Evolutionary conservation across 2,113 vertebrate genomes (phyloP).

Genomic region (Larimichthys polyactis): DNA sequence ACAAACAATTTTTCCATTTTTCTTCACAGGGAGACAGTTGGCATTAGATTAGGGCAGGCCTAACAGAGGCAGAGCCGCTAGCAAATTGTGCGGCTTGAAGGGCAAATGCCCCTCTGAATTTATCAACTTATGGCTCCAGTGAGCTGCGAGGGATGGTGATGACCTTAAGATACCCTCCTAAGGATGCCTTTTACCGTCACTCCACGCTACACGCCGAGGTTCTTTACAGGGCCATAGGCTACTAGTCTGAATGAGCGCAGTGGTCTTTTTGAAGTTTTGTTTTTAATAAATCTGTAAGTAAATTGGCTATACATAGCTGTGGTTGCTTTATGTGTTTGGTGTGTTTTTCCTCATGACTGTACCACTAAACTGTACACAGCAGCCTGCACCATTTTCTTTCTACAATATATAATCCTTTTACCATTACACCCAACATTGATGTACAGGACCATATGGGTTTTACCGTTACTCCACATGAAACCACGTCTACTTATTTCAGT

Average conservation of each 20-base stretch:
- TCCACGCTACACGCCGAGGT: constrained; percentile 47
- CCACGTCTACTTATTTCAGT: background rate
- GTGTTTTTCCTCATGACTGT: background rate
- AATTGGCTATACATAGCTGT: constrained; percentile 28
- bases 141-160: constrained; percentile 80
- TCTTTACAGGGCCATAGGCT: constrained; percentile 63
- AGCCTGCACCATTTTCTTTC: background rate
- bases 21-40: constrained; percentile 84
- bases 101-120: constrained; percentile 85
- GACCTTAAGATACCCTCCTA: constrained; percentile 84
- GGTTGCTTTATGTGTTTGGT: constrained; percentile 13
- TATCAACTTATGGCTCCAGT: constrained; percentile 84
- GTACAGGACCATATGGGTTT: background rate
- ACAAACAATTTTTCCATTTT: constrained; percentile 84
- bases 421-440: background rate
- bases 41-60: constrained; percentile 85
- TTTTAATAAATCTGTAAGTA: constrained; percentile 56
- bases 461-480: background rate
- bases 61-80: constrained; percentile 81
- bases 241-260: constrained; percentile 27
- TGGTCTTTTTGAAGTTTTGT: constrained; percentile 35
- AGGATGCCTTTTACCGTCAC: constrained; percentile 79
- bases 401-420: constrained; percentile 18
- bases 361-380: constrained; percentile 2
- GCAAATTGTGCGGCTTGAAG: constrained; percentile 85